Evolutionary conservation across 2,797 vertebrate genomes (phyloP).

Genomic region (Acanthornis magna): DNA sequence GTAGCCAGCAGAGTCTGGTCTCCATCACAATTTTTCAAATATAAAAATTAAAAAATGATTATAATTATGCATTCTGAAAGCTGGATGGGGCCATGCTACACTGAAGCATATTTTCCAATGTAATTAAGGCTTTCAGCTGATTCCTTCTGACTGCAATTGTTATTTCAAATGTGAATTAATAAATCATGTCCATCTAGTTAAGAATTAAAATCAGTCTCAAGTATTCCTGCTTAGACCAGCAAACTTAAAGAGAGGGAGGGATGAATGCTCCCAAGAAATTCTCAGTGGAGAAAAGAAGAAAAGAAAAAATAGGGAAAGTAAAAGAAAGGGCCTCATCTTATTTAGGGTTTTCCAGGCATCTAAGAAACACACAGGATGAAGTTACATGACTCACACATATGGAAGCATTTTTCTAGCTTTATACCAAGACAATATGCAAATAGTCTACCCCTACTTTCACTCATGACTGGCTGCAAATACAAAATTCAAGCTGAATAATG

Average conservation of each 20-base stretch:
- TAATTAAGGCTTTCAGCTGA: constrained; percentile 89
- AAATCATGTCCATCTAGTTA: constrained; percentile 91
- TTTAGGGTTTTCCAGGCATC: constrained; percentile 32
- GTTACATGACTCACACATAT: constrained; percentile 56
- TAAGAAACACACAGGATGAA: constrained; percentile 54
- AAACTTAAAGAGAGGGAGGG: constrained; percentile 55
- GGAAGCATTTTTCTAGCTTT: constrained; percentile 69
- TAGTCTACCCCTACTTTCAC: constrained; percentile 66
- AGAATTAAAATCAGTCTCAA: constrained; percentile 89
- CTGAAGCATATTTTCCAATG: constrained; percentile 82
- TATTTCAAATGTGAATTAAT: constrained; percentile 95
- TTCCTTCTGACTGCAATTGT: constrained; percentile 90
- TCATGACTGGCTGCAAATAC: constrained; percentile 75
- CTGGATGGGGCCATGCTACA: constrained; percentile 65
- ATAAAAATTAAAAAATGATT: constrained; percentile 74
- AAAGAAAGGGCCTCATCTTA: not conserved
- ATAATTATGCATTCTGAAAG: constrained; percentile 73
- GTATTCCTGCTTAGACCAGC: constrained; percentile 75
- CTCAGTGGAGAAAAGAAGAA: not conserved
- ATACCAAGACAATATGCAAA: constrained; percentile 76
- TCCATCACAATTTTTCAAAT: constrained; percentile 71
- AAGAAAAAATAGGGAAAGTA: not conserved
- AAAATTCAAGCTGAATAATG: constrained; percentile 87
- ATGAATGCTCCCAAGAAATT: constrained; percentile 29
- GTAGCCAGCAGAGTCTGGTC: constrained; percentile 56